phyloP scores from a whole-genome alignment of 37 sponge, comb jelly and placozoan genomes.

The Eunapius fragilis region DNA sequence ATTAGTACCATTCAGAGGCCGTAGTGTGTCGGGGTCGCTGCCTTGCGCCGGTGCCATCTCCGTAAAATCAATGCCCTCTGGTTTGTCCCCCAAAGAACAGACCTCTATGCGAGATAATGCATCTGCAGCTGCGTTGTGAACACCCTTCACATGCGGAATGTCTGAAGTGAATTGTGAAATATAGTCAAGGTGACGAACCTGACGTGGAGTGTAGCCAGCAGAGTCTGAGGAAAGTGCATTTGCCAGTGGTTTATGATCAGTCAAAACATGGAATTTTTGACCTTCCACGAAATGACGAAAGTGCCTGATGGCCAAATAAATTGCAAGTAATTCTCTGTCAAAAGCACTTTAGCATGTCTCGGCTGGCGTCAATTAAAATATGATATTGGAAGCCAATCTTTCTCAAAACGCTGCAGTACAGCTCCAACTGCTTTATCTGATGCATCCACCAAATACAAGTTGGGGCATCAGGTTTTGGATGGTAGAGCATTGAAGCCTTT shows the following conservation, averaged over 20 bases:
- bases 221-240: constrained; percentile 27
- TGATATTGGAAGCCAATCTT: too few relatives aligned
- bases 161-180: constrained; percentile 70
- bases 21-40: not conserved
- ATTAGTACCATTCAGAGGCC: not conserved
- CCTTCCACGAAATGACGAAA: constrained; percentile 57
- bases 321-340: not conserved
- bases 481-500: too few relatives aligned
- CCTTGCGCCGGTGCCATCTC: not conserved
- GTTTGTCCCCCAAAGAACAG: too few relatives aligned
- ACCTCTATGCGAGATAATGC: not conserved
- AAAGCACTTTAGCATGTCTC: constrained; percentile 65
- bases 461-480: too few relatives aligned
- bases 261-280: constrained; percentile 34
- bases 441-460: not conserved
- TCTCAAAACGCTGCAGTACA: too few relatives aligned
- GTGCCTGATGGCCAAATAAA: constrained; percentile 14
- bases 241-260: constrained; percentile 74
- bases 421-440: not conserved
- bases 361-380: constrained; percentile 29
- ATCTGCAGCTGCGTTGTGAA: constrained; percentile 25
- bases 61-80: not conserved
- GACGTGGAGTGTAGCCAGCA: constrained; percentile 44
- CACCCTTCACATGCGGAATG: constrained; percentile 37
- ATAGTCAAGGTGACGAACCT: constrained; percentile 59